Base-by-base conservation (phyloP, 2,113 vertebrate genomes). In the Stigmatopora argus region DNA sequence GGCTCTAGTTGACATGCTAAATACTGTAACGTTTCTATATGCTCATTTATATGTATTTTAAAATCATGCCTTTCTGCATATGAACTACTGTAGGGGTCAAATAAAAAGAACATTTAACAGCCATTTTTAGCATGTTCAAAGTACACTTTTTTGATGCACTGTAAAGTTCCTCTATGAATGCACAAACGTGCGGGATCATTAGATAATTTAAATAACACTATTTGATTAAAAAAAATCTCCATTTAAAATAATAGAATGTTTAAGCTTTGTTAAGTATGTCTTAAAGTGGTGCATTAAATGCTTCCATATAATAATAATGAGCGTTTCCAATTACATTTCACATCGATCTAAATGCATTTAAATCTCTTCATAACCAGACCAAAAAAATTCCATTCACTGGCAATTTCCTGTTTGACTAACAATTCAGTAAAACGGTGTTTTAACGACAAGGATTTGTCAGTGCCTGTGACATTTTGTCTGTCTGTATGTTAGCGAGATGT, bases 341-440 rank as follows among this genome's bases (percentile, higher is more conserved):
- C 4, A 52, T 2, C 9, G 4, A 52, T 21, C 19, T 53, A 26
- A 53, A 26, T 23, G 19, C 51, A 56, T 56, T 56, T 15, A 31
- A 6, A 15, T 5, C 14, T 55, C 23, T 55, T 55, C 21, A 14
- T n/a, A 55, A 62, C 38, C 81, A 85, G 21, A 88, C 86, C 88
- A 87, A 92, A 92, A 89, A 78, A 91, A 91, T 91, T 91, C 87
- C 88, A 90, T 92, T 90, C 90, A 90, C 77, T 86, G 84, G 85
- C 88, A 90, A 92, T 92, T 92, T 91, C 90, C 91, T 91, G 89
- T 76, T 85, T 85, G 90, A 93, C 93, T 93, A 91, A 87, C 71
- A 81, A 87, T 88, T 79, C 85, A 87, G 87, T 88, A 75, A 91
- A 91, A 92, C 92, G 89, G 89, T 85, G 83, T 92, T 92, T 91